Evolutionary conservation across 2,888 invertebrate genomes (phyloP), one percentile per base, ranked within the genome.

Genomic region (Tuta absoluta): DNA sequence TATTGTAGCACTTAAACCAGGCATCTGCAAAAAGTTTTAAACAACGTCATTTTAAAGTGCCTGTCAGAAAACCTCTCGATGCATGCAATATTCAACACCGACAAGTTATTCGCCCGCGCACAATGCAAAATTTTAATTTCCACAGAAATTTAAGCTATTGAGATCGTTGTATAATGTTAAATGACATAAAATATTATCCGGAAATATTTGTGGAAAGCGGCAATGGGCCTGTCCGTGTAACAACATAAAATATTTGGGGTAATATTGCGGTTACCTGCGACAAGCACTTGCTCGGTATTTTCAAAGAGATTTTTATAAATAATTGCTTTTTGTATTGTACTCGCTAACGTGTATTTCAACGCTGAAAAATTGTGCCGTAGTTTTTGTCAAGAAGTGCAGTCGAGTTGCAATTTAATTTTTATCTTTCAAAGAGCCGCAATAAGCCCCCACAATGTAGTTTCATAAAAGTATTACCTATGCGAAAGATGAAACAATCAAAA

Each of bases 191-290:
- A 78, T 73, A 75, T 75, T 76, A 76, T 78, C 66, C 77, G 76
- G 73, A 77, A 75, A 81, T 79, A 78, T 77, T 77, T 73, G 75
- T 73, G 77, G 75, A 73, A 75, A 75, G 78, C 79, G 81, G 80
- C 80, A 80, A 80, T 81, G 80, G 79, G 77, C 72, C 73, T 69
- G 77, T 79, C 41, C 41, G 33, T 41, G 41, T 41, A 41, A 77
- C 76, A 78, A 81, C 76, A 78, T 83, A 83, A 83, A 84, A 86
- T 84, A 85, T 85, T 83, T 84, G 80, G 79, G 79, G 81, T 83
- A 77, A 81, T 82, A 82, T 81, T 82, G 81, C 79, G 85, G 84
- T 84, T 82, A 82, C 82, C 82, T 82, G 83, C 80, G 77, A 82
- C 81, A 80, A 83, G 78, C 82, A 82, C 79, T 83, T 80, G 76